Evolutionary conservation across 2,797 vertebrate genomes (phyloP).

Genomic region (Mus minutoides): DNA sequence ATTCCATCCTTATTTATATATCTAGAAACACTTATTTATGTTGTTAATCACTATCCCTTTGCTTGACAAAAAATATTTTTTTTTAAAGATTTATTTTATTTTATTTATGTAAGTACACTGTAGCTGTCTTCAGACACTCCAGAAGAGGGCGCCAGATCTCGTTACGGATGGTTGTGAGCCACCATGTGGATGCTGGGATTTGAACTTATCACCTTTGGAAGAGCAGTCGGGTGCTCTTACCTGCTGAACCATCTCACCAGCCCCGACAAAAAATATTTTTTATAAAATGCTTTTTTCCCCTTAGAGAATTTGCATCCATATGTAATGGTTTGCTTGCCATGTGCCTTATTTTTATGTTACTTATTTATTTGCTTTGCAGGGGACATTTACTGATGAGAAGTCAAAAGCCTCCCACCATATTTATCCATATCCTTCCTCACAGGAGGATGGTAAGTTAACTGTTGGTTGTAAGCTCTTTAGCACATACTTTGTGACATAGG

Average conservation of each 20-base stretch:
- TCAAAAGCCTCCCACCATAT: slow-evolving; percentile 97
- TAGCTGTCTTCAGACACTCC: too few species aligned
- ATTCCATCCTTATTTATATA: not conserved
- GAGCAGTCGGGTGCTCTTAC: too few species aligned
- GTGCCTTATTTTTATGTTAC: slow-evolving; percentile 19
- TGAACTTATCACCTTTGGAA: too few species aligned
- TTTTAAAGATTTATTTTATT: too few species aligned
- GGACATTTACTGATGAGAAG: slow-evolving; percentile 96
- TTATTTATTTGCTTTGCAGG: slow-evolving; percentile 86
- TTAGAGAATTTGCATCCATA: not conserved
- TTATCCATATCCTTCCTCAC: slow-evolving; percentile 91
- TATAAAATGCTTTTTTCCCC: not conserved
- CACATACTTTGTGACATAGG: not conserved
- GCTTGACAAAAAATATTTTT: not conserved
- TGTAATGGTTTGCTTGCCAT: not conserved
- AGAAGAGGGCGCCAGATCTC: too few species aligned
- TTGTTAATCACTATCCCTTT: not conserved
- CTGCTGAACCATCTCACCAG: too few species aligned
- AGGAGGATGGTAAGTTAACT: slow-evolving; percentile 93
- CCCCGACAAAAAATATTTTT: too few species aligned
- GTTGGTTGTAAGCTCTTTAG: not conserved
- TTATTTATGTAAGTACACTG: too few species aligned
- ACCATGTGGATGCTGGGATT: too few species aligned
- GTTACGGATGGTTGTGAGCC: too few species aligned
- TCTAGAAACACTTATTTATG: not conserved